phyloP scores from a whole-genome alignment of 2,797 vertebrate species.

The Gambusia yucatana region DNA sequence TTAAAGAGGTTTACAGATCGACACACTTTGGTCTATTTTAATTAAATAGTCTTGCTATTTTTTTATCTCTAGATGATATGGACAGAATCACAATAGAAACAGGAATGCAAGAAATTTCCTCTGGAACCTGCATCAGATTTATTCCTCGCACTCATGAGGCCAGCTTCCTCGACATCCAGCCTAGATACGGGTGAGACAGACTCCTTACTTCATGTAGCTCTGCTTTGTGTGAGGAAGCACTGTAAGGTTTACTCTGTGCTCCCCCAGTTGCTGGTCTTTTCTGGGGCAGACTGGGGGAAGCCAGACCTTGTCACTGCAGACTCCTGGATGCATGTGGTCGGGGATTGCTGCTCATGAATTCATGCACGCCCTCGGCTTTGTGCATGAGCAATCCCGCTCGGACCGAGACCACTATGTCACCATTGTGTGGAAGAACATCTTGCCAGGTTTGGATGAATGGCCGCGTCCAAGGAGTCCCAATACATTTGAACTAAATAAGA shows the following conservation, averaged over 20 bases:
- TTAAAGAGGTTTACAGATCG: background rate
- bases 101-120: slow-evolving; percentile 83
- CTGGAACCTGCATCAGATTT: slow-evolving; percentile 80
- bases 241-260: slow-evolving; percentile 4
- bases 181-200: slow-evolving; percentile 78
- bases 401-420: slow-evolving; percentile 86
- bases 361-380: slow-evolving; percentile 88
- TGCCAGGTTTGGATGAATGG: slow-evolving; percentile 64
- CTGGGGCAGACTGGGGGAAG: slow-evolving; percentile 85
- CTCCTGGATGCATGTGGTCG: slow-evolving; percentile 86
- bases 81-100: slow-evolving; percentile 83
- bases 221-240: background rate
- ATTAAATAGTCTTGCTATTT: background rate
- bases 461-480: background rate
- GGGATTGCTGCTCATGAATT: slow-evolving; percentile 88
- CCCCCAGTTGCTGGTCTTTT: slow-evolving; percentile 87
- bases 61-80: slow-evolving; percentile 74
- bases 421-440: slow-evolving; percentile 88
- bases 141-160: slow-evolving; percentile 79
- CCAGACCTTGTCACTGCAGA: slow-evolving; percentile 86
- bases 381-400: slow-evolving; percentile 89
- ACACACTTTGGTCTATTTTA: background rate
- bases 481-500: background rate
- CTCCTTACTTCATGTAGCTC: background rate
- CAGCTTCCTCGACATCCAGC: slow-evolving; percentile 80